Percentiles rank a stretch among this genome's conserved stretches.
Conservation (phyloP, 2,113 vertebrate species). For the Parus major region DNA sequence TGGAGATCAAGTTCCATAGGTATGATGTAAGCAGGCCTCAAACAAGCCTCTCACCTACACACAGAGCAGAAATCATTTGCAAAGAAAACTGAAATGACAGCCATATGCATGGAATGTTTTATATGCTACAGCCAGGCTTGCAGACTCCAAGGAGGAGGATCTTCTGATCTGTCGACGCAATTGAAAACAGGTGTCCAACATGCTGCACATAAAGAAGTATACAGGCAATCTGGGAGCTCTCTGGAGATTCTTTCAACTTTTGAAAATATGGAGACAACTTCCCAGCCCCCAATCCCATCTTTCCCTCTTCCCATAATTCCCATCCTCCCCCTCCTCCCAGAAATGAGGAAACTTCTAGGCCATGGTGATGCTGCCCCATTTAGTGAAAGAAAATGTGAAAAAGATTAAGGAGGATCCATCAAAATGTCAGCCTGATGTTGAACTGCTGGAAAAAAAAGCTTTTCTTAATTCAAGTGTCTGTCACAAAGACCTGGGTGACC, state of each 20-base stretch:
- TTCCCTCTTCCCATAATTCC: background rate
- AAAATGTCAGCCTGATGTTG: conserved; percentile 49
- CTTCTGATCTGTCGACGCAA: conserved; percentile 71
- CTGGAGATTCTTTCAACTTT: conserved; percentile 69
- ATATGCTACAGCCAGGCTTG: conserved; percentile 18
- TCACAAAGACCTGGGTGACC: conserved; percentile 60
- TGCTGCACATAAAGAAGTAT: conserved; percentile 62
- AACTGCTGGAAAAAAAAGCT: background rate
- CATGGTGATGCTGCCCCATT: conserved; percentile 2
- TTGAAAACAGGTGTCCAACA: conserved; percentile 78
- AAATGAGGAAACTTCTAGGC: conserved; percentile 41
- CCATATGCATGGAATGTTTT: conserved; percentile 64
- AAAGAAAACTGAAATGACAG: conserved; percentile 71
- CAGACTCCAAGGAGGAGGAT: conserved; percentile 54
- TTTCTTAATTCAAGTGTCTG: background rate
- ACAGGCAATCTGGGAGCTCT: conserved; percentile 70
- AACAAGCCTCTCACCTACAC: conserved; percentile 68
- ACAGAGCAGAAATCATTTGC: conserved; percentile 72
- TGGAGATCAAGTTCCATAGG: conserved; percentile 68
- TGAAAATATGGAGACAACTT: conserved; percentile 70
- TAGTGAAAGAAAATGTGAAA: conserved; percentile 66
- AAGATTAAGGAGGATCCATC: conserved; percentile 58
- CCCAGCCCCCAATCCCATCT: background rate
- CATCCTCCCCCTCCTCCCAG: background rate
- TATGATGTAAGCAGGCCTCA: conserved; percentile 74